Conservation (phyloP, 2,888 invertebrate genomes). For the Apoda limacodes region DNA sequence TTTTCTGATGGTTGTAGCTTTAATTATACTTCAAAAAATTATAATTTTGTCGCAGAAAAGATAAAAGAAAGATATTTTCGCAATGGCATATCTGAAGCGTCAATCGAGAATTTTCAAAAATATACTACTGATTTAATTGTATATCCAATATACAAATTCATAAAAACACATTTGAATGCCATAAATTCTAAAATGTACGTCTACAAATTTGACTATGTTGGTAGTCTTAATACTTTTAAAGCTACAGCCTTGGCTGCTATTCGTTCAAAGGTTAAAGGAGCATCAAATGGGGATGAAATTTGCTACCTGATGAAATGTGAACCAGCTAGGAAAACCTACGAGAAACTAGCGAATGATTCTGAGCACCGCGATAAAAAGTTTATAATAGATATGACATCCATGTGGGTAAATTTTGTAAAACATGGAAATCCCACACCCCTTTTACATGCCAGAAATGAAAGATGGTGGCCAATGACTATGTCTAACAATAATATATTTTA, state of each 20-base stretch:
- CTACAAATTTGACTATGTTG: conserved; percentile 60
- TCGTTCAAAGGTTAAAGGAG: conserved; percentile 39
- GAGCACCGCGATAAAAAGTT: conserved; percentile 38
- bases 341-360: conserved; percentile 27
- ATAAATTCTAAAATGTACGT: conserved; percentile 34
- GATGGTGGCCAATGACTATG: conserved; percentile 39
- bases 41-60: conserved; percentile 30
- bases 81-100: conserved; percentile 32
- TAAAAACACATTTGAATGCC: conserved; percentile 30
- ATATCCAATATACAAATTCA: conserved; percentile 53
- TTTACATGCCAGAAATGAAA: conserved; percentile 23
- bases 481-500: conserved; percentile 32
- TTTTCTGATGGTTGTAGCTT: conserved; percentile 42
- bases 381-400: conserved; percentile 40
- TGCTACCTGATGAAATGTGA: conserved; percentile 59
- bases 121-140: conserved; percentile 55
- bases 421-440: conserved; percentile 42
- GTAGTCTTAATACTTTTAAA: conserved; percentile 46
- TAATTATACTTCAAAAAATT: conserved; percentile 32
- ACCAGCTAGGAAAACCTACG: conserved; percentile 45
- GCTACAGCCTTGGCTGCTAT: conserved; percentile 33
- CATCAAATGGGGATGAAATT: conserved; percentile 60
- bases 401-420: conserved; percentile 67
- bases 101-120: conserved; percentile 37
- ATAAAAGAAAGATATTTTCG: conserved; percentile 47